Evolutionary conservation across 1,140 invertebrate species (phyloP).

Genomic region (Lepidurus couesii): DNA sequence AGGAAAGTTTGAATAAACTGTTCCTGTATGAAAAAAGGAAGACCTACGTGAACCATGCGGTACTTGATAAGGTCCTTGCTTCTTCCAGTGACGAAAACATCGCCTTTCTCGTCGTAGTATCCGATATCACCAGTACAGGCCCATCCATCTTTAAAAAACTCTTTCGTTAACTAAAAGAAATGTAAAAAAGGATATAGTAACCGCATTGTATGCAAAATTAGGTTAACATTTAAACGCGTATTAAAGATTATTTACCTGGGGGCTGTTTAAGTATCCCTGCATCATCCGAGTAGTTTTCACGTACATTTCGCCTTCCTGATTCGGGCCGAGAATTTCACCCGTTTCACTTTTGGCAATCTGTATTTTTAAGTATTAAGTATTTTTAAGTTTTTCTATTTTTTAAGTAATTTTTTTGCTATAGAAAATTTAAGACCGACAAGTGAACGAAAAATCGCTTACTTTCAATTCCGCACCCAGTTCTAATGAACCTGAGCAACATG

Average conservation of each 20-base stretch:
- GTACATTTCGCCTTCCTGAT: slow-evolving; percentile 49
- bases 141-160: slow-evolving; percentile 43
- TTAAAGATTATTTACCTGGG: slow-evolving; percentile 36
- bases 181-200: not conserved
- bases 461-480: slow-evolving; percentile 4
- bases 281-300: slow-evolving; percentile 40
- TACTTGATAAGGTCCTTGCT: slow-evolving; percentile 38
- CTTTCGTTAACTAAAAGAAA: not conserved
- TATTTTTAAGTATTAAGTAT: not conserved
- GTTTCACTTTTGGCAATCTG: slow-evolving; percentile 42
- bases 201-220: not conserved
- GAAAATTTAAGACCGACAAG: not conserved
- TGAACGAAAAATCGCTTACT: not conserved
- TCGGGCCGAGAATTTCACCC: slow-evolving; percentile 42
- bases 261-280: slow-evolving; percentile 38
- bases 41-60: slow-evolving; percentile 32
- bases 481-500: not conserved
- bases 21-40: not conserved
- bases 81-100: slow-evolving; percentile 38
- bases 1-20: not conserved
- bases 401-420: not conserved
- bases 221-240: no score
- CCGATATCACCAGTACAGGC: slow-evolving; percentile 50
- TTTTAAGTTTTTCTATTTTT: no score
- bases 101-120: slow-evolving; percentile 37